Conservation (phyloP, 2,888 invertebrate genomes). For the Scaptomyza reducta region DNA sequence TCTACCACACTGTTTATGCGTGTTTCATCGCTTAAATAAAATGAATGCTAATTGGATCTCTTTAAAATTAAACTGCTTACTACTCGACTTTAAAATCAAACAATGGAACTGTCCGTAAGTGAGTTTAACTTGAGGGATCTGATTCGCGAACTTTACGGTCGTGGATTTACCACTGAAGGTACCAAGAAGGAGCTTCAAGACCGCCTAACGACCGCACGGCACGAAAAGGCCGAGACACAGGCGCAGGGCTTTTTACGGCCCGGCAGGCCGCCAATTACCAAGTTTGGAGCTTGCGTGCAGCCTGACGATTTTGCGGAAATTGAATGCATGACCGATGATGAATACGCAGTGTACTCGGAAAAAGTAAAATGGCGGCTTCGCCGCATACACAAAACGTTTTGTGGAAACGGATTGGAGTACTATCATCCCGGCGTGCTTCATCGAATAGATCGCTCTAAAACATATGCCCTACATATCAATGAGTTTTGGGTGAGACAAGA, state of each 20-base stretch:
- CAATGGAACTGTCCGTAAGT: slow-evolving; percentile 39
- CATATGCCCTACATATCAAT: slow-evolving; percentile 34
- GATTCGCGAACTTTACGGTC: slow-evolving; percentile 37
- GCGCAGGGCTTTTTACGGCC: slow-evolving; percentile 42
- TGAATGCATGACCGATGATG: slow-evolving; percentile 35
- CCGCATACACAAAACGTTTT: slow-evolving; percentile 24
- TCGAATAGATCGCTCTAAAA: slow-evolving; percentile 39
- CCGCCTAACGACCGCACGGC: slow-evolving; percentile 28
- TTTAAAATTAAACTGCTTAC: slow-evolving; percentile 9
- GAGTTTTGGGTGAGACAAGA: slow-evolving; percentile 47
- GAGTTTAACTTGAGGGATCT: slow-evolving; percentile 44
- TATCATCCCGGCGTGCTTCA: slow-evolving; percentile 50
- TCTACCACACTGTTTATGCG: not conserved
- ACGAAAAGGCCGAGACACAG: slow-evolving; percentile 47
- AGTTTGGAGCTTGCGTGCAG: slow-evolving; percentile 39
- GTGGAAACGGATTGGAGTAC: slow-evolving; percentile 28
- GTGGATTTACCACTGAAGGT: slow-evolving; percentile 32
- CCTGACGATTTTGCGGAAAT: slow-evolving; percentile 46
- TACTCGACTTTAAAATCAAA: not conserved
- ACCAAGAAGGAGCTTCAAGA: slow-evolving; percentile 26
- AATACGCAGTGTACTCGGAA: slow-evolving; percentile 22
- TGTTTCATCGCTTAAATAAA: slow-evolving; percentile 8
- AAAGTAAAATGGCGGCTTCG: slow-evolving; percentile 43
- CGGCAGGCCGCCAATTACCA: slow-evolving; percentile 36
- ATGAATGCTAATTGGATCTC: slow-evolving; percentile 13